Conservation (phyloP, 2,888 invertebrate genomes). For the Nesidiocoris tenuis region DNA sequence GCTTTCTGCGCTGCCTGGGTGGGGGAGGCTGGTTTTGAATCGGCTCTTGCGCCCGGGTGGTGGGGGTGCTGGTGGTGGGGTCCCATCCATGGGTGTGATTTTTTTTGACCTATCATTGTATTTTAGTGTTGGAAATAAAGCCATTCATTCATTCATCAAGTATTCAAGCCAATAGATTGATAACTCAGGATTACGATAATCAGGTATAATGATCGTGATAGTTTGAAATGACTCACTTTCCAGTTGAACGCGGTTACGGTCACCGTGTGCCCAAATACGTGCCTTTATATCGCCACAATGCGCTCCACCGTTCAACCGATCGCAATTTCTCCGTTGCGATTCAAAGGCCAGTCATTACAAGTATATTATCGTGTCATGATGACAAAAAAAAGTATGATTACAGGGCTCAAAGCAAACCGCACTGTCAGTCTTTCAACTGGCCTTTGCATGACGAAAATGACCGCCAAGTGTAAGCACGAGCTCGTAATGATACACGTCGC, state of each 20-base stretch:
- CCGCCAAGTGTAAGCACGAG: background rate
- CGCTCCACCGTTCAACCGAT: background rate
- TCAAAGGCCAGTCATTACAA: background rate
- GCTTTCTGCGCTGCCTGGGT: too few species aligned
- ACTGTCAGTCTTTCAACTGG: background rate
- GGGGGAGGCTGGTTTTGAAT: too few species aligned
- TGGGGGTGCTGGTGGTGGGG: too few species aligned
- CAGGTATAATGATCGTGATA: background rate
- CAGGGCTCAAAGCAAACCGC: background rate
- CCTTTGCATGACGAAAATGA: conserved; percentile 12
- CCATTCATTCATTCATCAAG: too few species aligned
- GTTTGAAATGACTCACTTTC: background rate
- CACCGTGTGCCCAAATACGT: background rate
- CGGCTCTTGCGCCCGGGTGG: too few species aligned
- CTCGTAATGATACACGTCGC: conserved; percentile 3
- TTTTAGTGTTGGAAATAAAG: too few species aligned
- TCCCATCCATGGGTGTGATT: too few species aligned
- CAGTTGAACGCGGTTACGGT: background rate
- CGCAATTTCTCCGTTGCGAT: background rate
- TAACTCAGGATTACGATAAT: too few species aligned
- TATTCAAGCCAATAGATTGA: too few species aligned
- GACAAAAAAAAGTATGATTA: background rate
- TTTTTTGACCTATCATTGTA: too few species aligned
- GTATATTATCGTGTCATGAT: background rate
- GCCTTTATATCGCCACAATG: background rate